Evolutionary conservation across 2,113 vertebrate species (phyloP).

Genomic region (Pygoscelis adeliae): DNA sequence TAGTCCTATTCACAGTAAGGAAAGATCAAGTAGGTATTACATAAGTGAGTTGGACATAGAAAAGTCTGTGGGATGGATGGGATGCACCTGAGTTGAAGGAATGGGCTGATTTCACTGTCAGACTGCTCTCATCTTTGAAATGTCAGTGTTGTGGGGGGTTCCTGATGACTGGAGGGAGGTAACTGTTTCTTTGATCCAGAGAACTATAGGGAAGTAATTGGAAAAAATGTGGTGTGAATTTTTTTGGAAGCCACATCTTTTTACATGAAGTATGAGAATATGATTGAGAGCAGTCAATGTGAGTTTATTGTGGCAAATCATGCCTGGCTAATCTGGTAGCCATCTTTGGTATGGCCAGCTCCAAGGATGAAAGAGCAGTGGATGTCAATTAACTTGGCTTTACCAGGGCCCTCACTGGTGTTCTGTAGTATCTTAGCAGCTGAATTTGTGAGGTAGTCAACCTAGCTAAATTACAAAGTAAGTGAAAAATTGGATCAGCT

Average conservation of each 20-base stretch:
- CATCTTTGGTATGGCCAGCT: neutral
- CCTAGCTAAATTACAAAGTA: neutral
- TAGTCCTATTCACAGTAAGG: neutral
- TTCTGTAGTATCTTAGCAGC: neutral
- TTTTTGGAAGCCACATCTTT: neutral
- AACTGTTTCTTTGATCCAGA: neutral
- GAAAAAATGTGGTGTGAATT: neutral
- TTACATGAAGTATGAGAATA: neutral
- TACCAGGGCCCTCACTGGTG: neutral
- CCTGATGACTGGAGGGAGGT: neutral
- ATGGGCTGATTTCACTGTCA: neutral
- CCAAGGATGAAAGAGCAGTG: neutral
- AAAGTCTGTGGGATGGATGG: neutral
- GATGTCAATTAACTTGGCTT: neutral
- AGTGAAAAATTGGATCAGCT: neutral
- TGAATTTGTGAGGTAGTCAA: neutral
- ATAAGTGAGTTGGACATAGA: neutral
- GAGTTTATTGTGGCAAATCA: neutral
- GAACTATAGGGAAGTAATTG: neutral
- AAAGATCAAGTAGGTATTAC: neutral
- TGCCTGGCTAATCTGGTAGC: neutral
- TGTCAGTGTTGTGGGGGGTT: neutral
- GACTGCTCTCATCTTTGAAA: neutral
- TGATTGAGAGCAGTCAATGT: neutral
- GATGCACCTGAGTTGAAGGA: neutral